A percentile compares a stretch with the other conserved stretches of the same genome.
Conservation (phyloP, 92 coral and sea anemone genomes). For the Epizoanthus illoricatus region DNA sequence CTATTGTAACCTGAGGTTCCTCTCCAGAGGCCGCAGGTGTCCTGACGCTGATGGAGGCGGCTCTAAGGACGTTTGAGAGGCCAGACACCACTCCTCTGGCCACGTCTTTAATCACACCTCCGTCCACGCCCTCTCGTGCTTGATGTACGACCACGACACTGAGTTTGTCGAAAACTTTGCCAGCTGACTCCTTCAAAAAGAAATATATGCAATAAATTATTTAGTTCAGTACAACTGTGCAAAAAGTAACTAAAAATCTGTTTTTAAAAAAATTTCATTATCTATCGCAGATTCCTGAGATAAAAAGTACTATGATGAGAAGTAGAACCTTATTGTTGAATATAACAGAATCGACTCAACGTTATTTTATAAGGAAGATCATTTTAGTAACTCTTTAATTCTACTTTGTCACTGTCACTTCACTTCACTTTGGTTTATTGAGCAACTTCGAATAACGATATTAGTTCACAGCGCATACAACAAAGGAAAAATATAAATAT, state of each 20-base stretch:
- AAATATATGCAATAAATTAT: not conserved
- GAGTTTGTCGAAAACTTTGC: slow-evolving; percentile 20
- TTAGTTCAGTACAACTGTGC: not conserved
- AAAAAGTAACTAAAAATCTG: not conserved
- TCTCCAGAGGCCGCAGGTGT: slow-evolving; percentile 23
- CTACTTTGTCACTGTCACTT: no score
- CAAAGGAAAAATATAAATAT: no score
- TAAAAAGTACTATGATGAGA: no score
- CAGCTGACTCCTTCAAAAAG: slow-evolving; percentile 37
- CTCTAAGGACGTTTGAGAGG: slow-evolving; percentile 48
- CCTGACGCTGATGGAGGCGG: slow-evolving; percentile 27
- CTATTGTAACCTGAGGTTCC: slow-evolving; percentile 16
- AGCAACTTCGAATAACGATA: no score
- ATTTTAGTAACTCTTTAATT: no score
- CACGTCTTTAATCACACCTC: slow-evolving; percentile 51
- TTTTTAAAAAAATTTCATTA: no score
- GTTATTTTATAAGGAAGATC: no score
- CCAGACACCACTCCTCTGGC: slow-evolving; percentile 44
- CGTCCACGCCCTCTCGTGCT: slow-evolving; percentile 49
- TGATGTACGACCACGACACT: slow-evolving; percentile 26
- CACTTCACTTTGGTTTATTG: no score
- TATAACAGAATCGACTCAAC: no score
- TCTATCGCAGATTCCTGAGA: no score
- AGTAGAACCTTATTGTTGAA: no score
- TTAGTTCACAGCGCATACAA: no score